phyloP scores from a whole-genome alignment of 2,888 invertebrate species.

The Lithophane socia region DNA sequence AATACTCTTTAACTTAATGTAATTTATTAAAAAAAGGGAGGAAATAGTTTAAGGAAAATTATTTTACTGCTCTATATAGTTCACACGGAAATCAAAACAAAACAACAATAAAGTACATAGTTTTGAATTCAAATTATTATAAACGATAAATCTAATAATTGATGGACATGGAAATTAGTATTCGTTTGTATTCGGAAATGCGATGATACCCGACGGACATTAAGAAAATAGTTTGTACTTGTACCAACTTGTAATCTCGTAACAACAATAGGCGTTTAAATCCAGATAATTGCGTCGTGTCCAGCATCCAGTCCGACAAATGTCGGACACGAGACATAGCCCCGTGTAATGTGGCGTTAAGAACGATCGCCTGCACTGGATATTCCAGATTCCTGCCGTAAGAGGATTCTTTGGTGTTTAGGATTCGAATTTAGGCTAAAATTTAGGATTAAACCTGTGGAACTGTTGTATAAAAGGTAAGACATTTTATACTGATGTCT shows the following conservation, averaged over 20 bases:
- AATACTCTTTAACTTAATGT: too few relatives aligned
- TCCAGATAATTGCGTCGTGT: slow-evolving; percentile 20
- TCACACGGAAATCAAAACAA: too few relatives aligned
- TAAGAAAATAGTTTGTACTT: too few relatives aligned
- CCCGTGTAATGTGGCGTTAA: slow-evolving; percentile 50
- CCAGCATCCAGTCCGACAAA: slow-evolving; percentile 25
- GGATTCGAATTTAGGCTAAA: not conserved
- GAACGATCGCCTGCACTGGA: slow-evolving; percentile 47
- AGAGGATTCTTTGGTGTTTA: slow-evolving; percentile 26
- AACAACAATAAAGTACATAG: too few relatives aligned
- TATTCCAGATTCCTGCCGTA: slow-evolving; percentile 22
- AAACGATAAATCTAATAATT: too few relatives aligned
- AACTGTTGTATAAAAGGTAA: not conserved
- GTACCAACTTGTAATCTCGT: not conserved
- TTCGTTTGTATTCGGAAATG: too few relatives aligned
- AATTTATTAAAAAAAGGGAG: too few relatives aligned
- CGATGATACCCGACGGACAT: too few relatives aligned
- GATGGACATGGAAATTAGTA: too few relatives aligned
- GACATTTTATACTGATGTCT: not conserved
- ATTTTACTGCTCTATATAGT: too few relatives aligned
- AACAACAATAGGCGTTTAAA: slow-evolving; percentile 18
- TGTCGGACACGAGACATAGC: slow-evolving; percentile 42
- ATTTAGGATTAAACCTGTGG: not conserved
- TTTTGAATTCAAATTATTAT: too few relatives aligned
- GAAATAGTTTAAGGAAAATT: too few relatives aligned